Percentiles rank a stretch among this genome's conserved stretches.
phyloP scores from a whole-genome alignment of 2,113 vertebrate species.

The Corythornis cristatus region DNA sequence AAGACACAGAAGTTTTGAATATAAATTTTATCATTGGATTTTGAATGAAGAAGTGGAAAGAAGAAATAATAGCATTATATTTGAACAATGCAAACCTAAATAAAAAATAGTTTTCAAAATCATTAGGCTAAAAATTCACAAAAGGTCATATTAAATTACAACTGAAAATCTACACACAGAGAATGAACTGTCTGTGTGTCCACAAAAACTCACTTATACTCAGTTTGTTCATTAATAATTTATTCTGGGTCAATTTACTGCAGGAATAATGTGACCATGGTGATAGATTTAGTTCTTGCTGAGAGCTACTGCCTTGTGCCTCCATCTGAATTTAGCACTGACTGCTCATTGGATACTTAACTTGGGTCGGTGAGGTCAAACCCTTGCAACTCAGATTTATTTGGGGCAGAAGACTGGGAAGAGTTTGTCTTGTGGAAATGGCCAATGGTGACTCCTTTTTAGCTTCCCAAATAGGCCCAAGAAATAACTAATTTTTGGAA shows the following conservation, averaged over 20 bases:
- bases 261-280: background rate
- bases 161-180: background rate
- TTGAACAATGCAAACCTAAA: background rate
- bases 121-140: background rate
- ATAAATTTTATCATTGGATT: background rate
- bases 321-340: background rate
- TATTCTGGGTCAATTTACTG: background rate
- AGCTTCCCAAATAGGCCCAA: background rate
- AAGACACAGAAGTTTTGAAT: background rate
- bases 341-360: background rate
- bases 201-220: background rate
- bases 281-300: background rate
- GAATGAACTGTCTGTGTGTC: background rate
- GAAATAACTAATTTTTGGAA: accelerated
- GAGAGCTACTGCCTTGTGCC: background rate
- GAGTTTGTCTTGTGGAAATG: background rate
- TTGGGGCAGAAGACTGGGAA: background rate
- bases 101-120: background rate
- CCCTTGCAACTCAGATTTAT: background rate
- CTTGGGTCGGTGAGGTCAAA: background rate
- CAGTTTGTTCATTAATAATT: constrained; percentile 17
- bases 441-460: background rate
- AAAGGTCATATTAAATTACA: background rate
- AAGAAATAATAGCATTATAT: background rate
- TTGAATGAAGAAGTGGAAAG: background rate